These are phyloP conservation scores for Lycia hirtaria DNA, from an alignment of 2,888 invertebrate species.

Conservation along the genomic window DNA sequence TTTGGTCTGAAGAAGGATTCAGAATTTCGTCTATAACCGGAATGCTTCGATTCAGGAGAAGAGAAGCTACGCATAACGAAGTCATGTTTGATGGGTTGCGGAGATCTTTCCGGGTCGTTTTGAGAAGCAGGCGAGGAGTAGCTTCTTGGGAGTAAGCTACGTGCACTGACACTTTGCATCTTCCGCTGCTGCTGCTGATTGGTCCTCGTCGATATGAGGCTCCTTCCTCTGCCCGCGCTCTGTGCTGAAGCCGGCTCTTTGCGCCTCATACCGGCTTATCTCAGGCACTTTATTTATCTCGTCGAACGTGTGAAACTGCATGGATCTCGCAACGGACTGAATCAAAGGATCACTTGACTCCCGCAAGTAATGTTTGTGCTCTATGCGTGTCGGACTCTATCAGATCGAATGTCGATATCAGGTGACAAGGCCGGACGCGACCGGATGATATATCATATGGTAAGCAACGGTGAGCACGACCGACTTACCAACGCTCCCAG, in stretches of 20 bases:
- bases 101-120: slow-evolving; percentile 55
- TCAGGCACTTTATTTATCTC: slow-evolving; percentile 34
- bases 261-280: slow-evolving; percentile 62
- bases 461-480: slow-evolving; percentile 75
- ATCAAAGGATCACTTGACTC: slow-evolving; percentile 52
- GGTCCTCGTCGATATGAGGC: slow-evolving; percentile 71
- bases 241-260: slow-evolving; percentile 62
- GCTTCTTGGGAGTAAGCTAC: slow-evolving; percentile 72
- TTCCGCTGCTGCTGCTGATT: slow-evolving; percentile 72
- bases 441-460: slow-evolving; percentile 79
- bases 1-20: slow-evolving; percentile 71
- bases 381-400: slow-evolving; percentile 67
- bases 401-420: slow-evolving; percentile 74
- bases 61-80: slow-evolving; percentile 74
- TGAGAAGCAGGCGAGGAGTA: slow-evolving; percentile 73
- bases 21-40: slow-evolving; percentile 65
- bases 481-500: slow-evolving; percentile 57
- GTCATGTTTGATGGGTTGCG: slow-evolving; percentile 52
- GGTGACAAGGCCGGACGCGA: slow-evolving; percentile 72
- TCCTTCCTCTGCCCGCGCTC: slow-evolving; percentile 62
- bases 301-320: slow-evolving; percentile 60
- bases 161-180: slow-evolving; percentile 55
- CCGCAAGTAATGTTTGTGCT: slow-evolving; percentile 69
- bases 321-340: slow-evolving; percentile 63
- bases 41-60: slow-evolving; percentile 71